Percentiles rank a stretch among this genome's conserved stretches.
Evolutionary conservation across 2,797 vertebrate species (phyloP).

Genomic region (Platyrinchus mystaceus): DNA sequence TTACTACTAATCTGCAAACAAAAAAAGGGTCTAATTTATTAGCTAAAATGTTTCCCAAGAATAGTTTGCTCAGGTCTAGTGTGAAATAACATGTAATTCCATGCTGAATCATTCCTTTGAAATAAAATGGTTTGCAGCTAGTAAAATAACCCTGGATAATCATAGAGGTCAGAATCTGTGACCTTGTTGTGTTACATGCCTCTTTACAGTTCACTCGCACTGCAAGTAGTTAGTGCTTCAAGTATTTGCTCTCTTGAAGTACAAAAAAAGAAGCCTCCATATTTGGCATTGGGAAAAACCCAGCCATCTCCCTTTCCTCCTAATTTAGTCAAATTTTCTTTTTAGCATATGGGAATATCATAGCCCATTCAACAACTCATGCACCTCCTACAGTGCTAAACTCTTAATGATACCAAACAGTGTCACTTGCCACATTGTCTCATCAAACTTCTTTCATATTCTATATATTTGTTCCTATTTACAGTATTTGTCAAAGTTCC

Average conservation of each 20-base stretch:
- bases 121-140: slow-evolving; percentile 8
- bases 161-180: slow-evolving; percentile 27
- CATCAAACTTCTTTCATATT: slow-evolving; percentile 25
- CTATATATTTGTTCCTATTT: slow-evolving; percentile 47
- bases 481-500: slow-evolving; percentile 18
- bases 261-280: neutral
- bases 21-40: neutral
- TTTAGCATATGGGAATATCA: slow-evolving; percentile 43
- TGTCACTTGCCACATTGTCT: neutral
- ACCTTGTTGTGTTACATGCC: neutral
- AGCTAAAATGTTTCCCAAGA: slow-evolving; percentile 2
- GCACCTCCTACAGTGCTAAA: neutral
- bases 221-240: slow-evolving; percentile 33
- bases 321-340: slow-evolving; percentile 17
- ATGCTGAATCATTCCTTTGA: neutral
- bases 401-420: slow-evolving; percentile 12
- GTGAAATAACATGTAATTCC: neutral
- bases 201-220: slow-evolving; percentile 12
- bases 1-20: neutral
- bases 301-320: neutral
- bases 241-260: neutral
- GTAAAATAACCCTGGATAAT: slow-evolving; percentile 20
- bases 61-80: neutral
- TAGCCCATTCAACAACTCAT: slow-evolving; percentile 2
- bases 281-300: slow-evolving; percentile 9